Evolutionary conservation across 2,797 vertebrate genomes (phyloP), one percentile per base, ranked within the genome.

Genomic region (Helarctos malayanus): DNA sequence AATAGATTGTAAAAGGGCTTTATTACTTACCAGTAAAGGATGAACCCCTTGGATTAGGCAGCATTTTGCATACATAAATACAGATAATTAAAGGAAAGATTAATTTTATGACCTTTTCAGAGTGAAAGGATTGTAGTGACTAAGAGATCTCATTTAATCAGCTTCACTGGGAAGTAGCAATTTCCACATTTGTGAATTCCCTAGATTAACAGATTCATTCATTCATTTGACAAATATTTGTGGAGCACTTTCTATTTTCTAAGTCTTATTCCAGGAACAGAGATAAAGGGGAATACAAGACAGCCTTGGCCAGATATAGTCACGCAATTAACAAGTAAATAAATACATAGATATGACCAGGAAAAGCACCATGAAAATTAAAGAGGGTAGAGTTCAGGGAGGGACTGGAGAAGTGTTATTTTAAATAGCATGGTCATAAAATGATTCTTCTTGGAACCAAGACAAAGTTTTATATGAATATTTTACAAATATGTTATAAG

Each of bases 91-190:
- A 96, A 91, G 35, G 68, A 92, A 97, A 97, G 82, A 95, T 96
- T 91, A 93, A 97, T 94, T 95, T 32, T 91, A 41, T 97, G 89
- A 96, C 75, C 59, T 96, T 97, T 97, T 89, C 75, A 96, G 57
- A 87, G 23, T 84, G 61, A 97, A 96, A 91, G 19, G 29, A 56
- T 69, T 89, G 10, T 38, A 56, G 56, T 92, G 56, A 96, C 81
- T 79, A 95, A 86, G 69, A 79, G 38, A 76, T 59, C 79, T 97
- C 52, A 91, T 97, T 96, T 97, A 95, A 71, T 95, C 86, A 52
- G 52, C 56, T 87, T 79, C 57, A 91, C 2, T 93, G 80, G 71
- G 47, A 97, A 95, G 47, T 56, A 93, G 45, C 41, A 57, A 27
- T 25, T 95, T 93, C 32, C 45, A 47, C 56, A 83, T 41, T 59